phyloP scores from a whole-genome alignment of 2,113 vertebrate species.

The Dolichotis patagonum region DNA sequence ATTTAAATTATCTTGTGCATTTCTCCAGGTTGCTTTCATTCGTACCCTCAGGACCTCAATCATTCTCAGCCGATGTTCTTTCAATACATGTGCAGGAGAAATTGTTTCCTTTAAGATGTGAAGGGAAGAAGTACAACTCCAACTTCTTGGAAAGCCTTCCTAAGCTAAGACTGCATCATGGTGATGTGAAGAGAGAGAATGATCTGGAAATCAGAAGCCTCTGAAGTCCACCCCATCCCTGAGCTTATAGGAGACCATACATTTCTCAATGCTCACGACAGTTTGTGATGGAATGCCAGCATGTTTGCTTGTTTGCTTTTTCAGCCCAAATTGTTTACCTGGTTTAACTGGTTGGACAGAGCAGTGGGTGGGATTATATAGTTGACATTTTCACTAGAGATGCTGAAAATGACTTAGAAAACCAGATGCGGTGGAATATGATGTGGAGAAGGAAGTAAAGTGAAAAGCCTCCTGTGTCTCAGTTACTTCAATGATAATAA shows the following conservation, averaged over 20 bases:
- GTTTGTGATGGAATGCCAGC: not conserved
- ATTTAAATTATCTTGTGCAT: not conserved
- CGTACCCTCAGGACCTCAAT: not conserved
- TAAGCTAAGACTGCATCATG: not conserved
- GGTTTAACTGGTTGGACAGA: not conserved
- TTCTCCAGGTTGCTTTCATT: constrained; percentile 6
- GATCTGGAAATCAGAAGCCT: not conserved
- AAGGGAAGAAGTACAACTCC: not conserved
- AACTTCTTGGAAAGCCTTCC: not conserved
- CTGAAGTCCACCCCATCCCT: not conserved
- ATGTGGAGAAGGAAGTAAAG: too few relatives aligned
- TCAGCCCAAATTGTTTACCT: not conserved
- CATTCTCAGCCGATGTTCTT: not conserved
- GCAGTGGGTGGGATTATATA: not conserved
- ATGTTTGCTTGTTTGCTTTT: not conserved
- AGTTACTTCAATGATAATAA: not conserved
- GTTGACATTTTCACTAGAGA: not conserved
- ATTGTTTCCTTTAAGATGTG: not conserved
- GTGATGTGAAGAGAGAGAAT: not conserved
- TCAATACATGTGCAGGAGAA: not conserved
- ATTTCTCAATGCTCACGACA: not conserved
- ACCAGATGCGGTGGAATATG: not conserved
- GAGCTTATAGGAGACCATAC: not conserved
- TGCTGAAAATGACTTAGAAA: not conserved
- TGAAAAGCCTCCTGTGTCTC: not conserved